Evolutionary conservation across 2,113 vertebrate genomes (phyloP).

Genomic region (Malaclemys terrapin): DNA sequence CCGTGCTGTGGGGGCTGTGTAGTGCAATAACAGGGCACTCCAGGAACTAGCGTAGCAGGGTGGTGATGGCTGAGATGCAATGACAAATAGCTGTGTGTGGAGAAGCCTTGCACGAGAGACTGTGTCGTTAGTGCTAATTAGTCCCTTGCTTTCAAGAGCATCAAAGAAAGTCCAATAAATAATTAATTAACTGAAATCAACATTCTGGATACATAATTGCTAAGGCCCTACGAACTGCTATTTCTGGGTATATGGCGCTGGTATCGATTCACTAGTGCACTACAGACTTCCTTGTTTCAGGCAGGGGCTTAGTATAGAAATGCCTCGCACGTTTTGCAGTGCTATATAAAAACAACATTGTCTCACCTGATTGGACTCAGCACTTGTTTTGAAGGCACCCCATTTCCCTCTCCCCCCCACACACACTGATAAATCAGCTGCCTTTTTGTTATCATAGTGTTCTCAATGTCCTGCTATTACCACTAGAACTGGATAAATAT

Average conservation of each 20-base stretch:
- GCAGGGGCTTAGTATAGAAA: not conserved
- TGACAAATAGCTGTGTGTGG: not conserved
- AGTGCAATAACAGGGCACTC: not conserved
- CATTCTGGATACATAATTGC: not conserved
- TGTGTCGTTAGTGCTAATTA: not conserved
- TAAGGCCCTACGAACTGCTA: not conserved
- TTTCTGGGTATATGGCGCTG: not conserved
- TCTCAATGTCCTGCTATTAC: not conserved
- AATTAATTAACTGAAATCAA: not conserved
- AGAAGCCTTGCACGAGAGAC: not conserved
- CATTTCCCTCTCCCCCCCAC: not conserved
- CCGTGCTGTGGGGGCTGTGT: not conserved
- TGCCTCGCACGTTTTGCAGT: not conserved
- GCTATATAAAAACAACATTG: not conserved
- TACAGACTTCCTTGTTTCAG: not conserved
- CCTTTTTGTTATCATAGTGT: not conserved
- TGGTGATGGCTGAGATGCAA: not conserved
- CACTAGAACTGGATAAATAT: not conserved
- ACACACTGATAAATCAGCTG: rapidly evolving
- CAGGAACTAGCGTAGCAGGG: not conserved
- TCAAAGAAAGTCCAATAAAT: not conserved
- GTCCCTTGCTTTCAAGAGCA: not conserved
- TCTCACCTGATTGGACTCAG: not conserved
- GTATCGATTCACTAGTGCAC: not conserved
- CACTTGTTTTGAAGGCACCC: rapidly evolving